Evolutionary conservation across 2,113 vertebrate species (phyloP).

Genomic region (Ageneiosus marmoratus): DNA sequence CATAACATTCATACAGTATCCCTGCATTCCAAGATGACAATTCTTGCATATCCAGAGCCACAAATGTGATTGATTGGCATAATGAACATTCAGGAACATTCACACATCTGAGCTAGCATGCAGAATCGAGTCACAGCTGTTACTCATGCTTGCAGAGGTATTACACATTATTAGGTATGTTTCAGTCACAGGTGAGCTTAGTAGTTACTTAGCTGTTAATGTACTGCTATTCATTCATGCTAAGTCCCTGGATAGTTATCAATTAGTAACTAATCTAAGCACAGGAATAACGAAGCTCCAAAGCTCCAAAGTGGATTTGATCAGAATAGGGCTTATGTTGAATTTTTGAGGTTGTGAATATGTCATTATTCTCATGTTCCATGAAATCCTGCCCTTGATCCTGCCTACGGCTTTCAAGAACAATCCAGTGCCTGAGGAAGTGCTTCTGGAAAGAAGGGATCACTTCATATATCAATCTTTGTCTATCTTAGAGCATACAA

Average conservation of each 20-base stretch:
- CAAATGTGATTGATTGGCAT: no score
- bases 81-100: no score
- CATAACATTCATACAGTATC: no score
- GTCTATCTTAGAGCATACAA: constrained; percentile 50
- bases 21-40: no score
- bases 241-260: no score
- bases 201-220: background rate
- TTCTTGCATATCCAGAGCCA: no score
- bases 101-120: no score
- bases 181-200: no score
- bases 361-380: background rate
- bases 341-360: background rate
- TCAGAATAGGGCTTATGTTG: background rate
- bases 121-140: no score
- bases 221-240: background rate
- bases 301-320: background rate
- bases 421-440: constrained; percentile 37
- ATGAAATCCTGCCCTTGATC: background rate
- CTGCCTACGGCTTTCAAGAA: constrained; percentile 24
- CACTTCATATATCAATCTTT: constrained; percentile 49
- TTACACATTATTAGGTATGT: no score
- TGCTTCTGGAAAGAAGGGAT: constrained; percentile 42
- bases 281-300: background rate
- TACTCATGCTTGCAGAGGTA: no score
- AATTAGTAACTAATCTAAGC: background rate